Evolutionary conservation across 2,888 invertebrate species (phyloP), one percentile per base, ranked within the genome.

Genomic region (Mythimna lalbum): DNA sequence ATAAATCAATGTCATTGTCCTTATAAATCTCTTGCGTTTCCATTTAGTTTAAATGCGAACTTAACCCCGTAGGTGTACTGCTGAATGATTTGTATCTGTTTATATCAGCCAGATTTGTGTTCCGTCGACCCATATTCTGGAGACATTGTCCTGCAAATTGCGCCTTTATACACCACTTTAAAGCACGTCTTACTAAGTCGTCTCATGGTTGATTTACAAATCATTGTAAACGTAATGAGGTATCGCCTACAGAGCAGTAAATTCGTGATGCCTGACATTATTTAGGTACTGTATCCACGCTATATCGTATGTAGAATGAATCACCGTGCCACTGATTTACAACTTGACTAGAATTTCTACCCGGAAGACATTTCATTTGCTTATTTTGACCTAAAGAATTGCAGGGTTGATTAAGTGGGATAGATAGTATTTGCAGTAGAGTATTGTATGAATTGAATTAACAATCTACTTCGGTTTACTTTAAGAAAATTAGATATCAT

Each of bases 71-170:
- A 73, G 76, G 78, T 79, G 84, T 49, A 69, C 60, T 60, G 47
- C 67, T 67, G 75, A 80, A 78, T 85, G 80, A 86, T 84, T 84
- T 84, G 79, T 82, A 80, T 80, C 80, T 78, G 76, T 77, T 84
- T 76, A 71, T 62, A 63, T 75, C 72, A 78, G 57, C 33, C 69
- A 61, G 76, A 76, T 73, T 79, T 69, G 66, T 56, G 27, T 60
- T 60, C 55, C 49, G 43, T 65, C 66, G 81, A 76, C 69, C 75
- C 73, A 72, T 76, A 64, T 73, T 67, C 75, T 75, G 76, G 76
- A 78, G 70, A 77, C 74, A 81, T 79, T 81, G 81, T 76, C 78
- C 66, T 76, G 78, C 76, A 80, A 82, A 84, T 77, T 77, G 77
- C 73, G 57, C 55, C 59, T 73, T 77, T 73, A 79, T 72, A 55